Percentiles rank a stretch among this genome's conserved stretches.
phyloP scores from a whole-genome alignment of 2,113 vertebrate genomes.

The Pagrus major region DNA sequence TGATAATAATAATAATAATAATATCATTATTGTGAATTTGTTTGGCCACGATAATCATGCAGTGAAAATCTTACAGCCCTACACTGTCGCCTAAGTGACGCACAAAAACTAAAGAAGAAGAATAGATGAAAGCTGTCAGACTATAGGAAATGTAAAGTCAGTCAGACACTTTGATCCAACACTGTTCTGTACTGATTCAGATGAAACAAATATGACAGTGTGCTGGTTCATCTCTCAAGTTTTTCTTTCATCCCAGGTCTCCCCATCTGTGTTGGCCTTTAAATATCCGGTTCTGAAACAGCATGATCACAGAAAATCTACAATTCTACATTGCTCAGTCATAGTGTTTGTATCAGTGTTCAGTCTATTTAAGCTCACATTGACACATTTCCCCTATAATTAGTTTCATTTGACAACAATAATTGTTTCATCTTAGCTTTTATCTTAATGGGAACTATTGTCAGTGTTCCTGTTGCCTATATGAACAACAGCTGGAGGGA shows the following conservation, averaged over 20 bases:
- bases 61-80: too few relatives aligned
- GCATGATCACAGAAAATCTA: background rate
- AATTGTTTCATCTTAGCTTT: background rate
- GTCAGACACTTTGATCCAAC: too few relatives aligned
- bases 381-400: background rate
- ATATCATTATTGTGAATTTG: too few relatives aligned
- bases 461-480: background rate
- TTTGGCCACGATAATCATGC: too few relatives aligned
- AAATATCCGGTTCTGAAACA: background rate
- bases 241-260: background rate
- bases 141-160: too few relatives aligned
- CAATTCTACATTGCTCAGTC: background rate
- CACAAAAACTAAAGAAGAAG: too few relatives aligned
- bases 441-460: background rate
- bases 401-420: background rate
- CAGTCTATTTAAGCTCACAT: background rate
- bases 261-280: background rate
- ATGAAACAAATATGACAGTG: background rate
- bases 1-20: too few relatives aligned
- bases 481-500: background rate
- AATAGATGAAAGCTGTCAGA: too few relatives aligned
- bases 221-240: background rate
- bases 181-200: too few relatives aligned
- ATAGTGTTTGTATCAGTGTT: background rate
- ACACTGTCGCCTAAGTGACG: too few relatives aligned